Conservation (phyloP, 1,140 invertebrate genomes). For the Drosophila prosaltans region DNA sequence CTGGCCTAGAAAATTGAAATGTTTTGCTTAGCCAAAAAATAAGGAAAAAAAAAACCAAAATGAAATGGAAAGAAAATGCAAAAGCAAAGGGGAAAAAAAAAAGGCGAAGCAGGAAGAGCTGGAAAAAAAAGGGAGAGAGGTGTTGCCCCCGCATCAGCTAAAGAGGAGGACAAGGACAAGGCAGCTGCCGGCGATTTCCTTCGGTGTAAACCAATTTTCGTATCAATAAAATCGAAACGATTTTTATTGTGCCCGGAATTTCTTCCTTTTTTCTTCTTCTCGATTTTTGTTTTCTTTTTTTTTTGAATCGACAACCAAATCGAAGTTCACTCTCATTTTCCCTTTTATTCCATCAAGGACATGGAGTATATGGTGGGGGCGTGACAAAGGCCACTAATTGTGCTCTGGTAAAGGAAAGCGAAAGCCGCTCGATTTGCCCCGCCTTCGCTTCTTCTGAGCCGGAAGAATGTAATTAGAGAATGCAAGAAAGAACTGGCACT, state of each 20-base stretch:
- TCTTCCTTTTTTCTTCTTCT: neutral
- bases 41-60: constrained; percentile 36
- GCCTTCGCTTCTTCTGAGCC: constrained; percentile 49
- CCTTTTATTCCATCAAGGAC: constrained; percentile 54
- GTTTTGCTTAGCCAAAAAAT: constrained; percentile 51
- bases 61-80: constrained; percentile 12
- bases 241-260: constrained; percentile 45
- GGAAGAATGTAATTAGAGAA: constrained; percentile 78
- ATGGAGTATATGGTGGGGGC: constrained; percentile 53
- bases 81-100: constrained; percentile 23
- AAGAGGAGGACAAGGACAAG: constrained; percentile 17
- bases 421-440: constrained; percentile 53
- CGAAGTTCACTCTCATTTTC: constrained; percentile 56
- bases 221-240: constrained; percentile 78
- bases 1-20: constrained; percentile 80
- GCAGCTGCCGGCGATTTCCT: constrained; percentile 70
- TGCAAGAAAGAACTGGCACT: constrained; percentile 25
- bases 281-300: neutral
- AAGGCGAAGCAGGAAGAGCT: constrained; percentile 1
- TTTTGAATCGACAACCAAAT: constrained; percentile 61
- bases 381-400: constrained; percentile 77
- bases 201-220: constrained; percentile 76
- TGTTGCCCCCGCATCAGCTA: constrained; percentile 55
- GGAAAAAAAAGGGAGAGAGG: constrained; percentile 44
- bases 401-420: constrained; percentile 63